These are phyloP conservation scores for Cirrhinus mrigala DNA, from an alignment of 2,797 vertebrate species.

Conservation along the genomic window DNA sequence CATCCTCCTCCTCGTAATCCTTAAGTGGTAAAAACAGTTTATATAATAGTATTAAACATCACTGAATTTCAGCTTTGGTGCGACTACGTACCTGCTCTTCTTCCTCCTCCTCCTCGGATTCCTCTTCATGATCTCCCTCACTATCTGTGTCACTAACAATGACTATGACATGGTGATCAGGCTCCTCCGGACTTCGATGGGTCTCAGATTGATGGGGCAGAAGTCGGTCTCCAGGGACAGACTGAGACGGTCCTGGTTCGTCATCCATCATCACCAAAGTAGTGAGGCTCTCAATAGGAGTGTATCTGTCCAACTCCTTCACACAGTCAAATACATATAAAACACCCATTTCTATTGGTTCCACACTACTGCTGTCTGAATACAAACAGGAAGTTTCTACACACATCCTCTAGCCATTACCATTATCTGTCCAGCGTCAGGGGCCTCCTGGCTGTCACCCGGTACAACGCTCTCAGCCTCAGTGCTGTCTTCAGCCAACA, in stretches of 20 bases:
- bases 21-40: slow-evolving; percentile 56
- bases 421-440: slow-evolving; percentile 87
- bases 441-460: slow-evolving; percentile 86
- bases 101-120: slow-evolving; percentile 84
- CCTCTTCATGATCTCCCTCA: slow-evolving; percentile 91
- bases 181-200: slow-evolving; percentile 80
- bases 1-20: slow-evolving; percentile 91
- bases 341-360: not conserved
- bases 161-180: slow-evolving; percentile 90
- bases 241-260: slow-evolving; percentile 80
- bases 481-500: slow-evolving; percentile 87
- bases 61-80: not conserved
- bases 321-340: slow-evolving; percentile 42
- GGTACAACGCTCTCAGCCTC: slow-evolving; percentile 89
- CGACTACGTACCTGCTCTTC: slow-evolving; percentile 8
- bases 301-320: slow-evolving; percentile 84
- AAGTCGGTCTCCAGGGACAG: slow-evolving; percentile 82
- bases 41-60: not conserved
- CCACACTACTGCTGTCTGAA: not conserved
- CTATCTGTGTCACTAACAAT: slow-evolving; percentile 95
- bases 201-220: slow-evolving; percentile 79
- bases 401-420: slow-evolving; percentile 61
- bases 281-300: slow-evolving; percentile 79
- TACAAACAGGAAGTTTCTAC: slow-evolving; percentile 1
- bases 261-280: slow-evolving; percentile 86